These are phyloP conservation scores for Eumeta japonica DNA, from an alignment of 1,140 invertebrate genomes.

Conservation along the genomic window DNA sequence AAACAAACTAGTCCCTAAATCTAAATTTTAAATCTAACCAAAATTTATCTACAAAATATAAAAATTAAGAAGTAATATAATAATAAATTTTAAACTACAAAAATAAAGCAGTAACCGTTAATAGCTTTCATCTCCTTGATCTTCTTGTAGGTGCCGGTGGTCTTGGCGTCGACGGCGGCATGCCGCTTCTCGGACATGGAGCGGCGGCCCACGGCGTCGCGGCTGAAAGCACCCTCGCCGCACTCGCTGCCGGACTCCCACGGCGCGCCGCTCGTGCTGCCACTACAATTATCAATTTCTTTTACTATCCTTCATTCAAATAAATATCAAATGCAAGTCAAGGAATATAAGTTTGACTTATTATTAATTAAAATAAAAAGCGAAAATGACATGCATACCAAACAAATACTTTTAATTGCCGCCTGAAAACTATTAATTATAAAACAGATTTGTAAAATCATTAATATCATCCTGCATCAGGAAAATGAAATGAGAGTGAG, in stretches of 20 bases:
- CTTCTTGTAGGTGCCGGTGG: conserved; percentile 91
- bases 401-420: conserved; percentile 7
- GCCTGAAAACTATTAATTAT: conserved; percentile 4
- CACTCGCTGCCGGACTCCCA: conserved; percentile 46
- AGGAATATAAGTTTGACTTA: not conserved
- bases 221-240: conserved; percentile 50
- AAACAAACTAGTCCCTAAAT: too few relatives aligned
- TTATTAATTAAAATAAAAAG: not conserved
- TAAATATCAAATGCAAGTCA: not conserved
- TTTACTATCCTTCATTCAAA: conserved; percentile 1
- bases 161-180: conserved; percentile 90
- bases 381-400: not conserved
- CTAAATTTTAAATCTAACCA: too few relatives aligned
- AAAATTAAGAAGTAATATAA: too few relatives aligned
- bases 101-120: too few relatives aligned
- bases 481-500: conserved; percentile 5
- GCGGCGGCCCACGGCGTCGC: conserved; percentile 91
- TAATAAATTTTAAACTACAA: too few relatives aligned
- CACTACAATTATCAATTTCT: not conserved
- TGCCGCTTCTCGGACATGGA: conserved; percentile 97
- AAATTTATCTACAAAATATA: too few relatives aligned
- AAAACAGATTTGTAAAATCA: too few relatives aligned
- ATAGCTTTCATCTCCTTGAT: conserved; percentile 77
- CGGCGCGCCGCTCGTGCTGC: conserved; percentile 5
- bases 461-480: too few relatives aligned